Percentiles rank a stretch among this genome's conserved stretches.
Evolutionary conservation across 1,140 invertebrate species (phyloP).

Genomic region (Mya arenaria): DNA sequence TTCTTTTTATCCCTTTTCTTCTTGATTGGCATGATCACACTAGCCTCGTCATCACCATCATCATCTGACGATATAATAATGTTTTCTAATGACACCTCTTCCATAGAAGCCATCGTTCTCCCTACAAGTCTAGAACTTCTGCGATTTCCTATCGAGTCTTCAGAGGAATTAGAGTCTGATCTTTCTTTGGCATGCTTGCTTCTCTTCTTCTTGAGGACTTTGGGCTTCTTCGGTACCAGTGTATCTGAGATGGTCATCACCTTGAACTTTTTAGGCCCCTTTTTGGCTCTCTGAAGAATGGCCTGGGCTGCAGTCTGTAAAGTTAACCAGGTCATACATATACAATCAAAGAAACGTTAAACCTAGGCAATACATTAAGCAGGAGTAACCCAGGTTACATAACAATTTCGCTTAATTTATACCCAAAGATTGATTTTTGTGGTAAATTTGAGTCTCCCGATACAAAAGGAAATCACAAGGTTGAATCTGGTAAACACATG

Average conservation of each 20-base stretch:
- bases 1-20: slow-evolving; percentile 20
- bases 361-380: no score
- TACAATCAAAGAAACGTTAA: no score
- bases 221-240: background rate
- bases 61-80: slow-evolving; percentile 43
- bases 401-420: no score
- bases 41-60: background rate
- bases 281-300: slow-evolving; percentile 45
- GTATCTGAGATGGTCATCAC: slow-evolving; percentile 2
- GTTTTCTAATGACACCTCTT: slow-evolving; percentile 42
- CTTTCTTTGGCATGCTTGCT: background rate
- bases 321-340: no score
- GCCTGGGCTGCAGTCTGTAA: slow-evolving; percentile 21
- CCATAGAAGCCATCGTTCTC: slow-evolving; percentile 40
- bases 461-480: no score
- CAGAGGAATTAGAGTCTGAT: slow-evolving; percentile 38
- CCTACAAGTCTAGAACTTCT: slow-evolving; percentile 34
- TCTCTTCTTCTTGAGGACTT: background rate
- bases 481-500: no score
- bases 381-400: no score
- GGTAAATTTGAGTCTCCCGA: no score
- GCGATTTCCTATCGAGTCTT: slow-evolving; percentile 22
- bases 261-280: slow-evolving; percentile 15
- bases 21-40: background rate
- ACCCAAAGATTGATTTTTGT: no score